These are phyloP conservation scores for Aplodontia rufa DNA, from an alignment of 2,113 vertebrate genomes.

Conservation along the genomic window DNA sequence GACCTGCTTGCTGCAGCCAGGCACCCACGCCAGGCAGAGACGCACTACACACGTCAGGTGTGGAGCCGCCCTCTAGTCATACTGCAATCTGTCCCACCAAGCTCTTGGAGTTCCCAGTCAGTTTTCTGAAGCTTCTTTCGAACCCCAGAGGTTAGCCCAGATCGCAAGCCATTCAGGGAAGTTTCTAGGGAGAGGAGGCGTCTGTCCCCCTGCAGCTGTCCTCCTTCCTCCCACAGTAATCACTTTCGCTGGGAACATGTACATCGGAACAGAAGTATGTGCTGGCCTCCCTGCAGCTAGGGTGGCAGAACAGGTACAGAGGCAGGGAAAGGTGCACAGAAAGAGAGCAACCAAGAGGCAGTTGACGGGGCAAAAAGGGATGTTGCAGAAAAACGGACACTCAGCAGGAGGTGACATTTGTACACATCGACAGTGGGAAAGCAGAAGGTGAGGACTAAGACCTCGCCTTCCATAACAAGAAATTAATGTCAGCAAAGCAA, in stretches of 20 bases:
- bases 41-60: accelerated
- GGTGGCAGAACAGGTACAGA: neutral
- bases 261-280: neutral
- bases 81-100: neutral
- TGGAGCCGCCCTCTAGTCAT: neutral
- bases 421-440: neutral
- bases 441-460: neutral
- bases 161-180: neutral
- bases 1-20: neutral
- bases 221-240: neutral
- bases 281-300: neutral
- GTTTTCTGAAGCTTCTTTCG: neutral
- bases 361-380: neutral
- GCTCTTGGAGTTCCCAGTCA: neutral
- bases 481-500: neutral
- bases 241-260: neutral
- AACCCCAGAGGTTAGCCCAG: neutral
- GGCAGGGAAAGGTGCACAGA: neutral
- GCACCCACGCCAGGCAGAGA: accelerated
- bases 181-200: neutral
- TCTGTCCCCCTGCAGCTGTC: neutral
- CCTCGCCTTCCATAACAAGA: neutral
- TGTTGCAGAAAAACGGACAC: neutral
- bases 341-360: neutral
- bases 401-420: neutral